Evolutionary conservation across 2,113 vertebrate species (phyloP), one percentile per base, ranked within the genome.

Genomic region (Leiothrix lutea): DNA sequence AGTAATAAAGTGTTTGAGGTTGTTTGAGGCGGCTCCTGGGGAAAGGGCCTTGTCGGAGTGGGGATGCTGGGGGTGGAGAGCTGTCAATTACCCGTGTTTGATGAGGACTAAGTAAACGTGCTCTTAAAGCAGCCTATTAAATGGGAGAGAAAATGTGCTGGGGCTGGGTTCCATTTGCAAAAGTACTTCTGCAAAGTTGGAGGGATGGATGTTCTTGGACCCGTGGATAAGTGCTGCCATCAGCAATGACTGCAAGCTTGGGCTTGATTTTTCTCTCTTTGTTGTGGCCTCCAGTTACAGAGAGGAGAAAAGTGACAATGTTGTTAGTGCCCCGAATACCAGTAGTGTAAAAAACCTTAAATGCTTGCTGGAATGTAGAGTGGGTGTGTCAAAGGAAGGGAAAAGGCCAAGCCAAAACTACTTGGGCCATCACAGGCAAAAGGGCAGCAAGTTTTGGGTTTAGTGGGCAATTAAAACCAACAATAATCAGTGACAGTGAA

Each of bases 1-100:
- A 97, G 97, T 98, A 98, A 98, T 98, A 97, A 98, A 97, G 97
- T 97, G 96, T 97, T 96, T 94, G 97, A 98, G 98, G 97, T 95
- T 97, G 97, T 97, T 86, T 61, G 88, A 97, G 97, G 94, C 54
- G 50, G 97, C 97, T 98, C 98, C 96, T 97, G 98, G 98, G 97
- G 97, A 97, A 98, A 97, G 80, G 9, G 96, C 97, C 95, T 48
- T 75, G 92, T 86, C 51, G 0, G 86, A 92, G 91, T 91, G 94
- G 96, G 97, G 96, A 93, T 97, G 95, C 97, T 96, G 84, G 90
- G 97, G 97, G 94, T 95, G 96, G 95, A 91, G 92, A 97, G 95
- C 97, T 98, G 98, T 98, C 98, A 97, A 93, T 98, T 98, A 97
- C 35, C 94, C 88, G 66, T 95, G 95, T 94, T 93, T 95, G 97